These are phyloP conservation scores for Pseudomyrmex sp. DNA, from an alignment of 1,140 invertebrate genomes.

Conservation along the genomic window DNA sequence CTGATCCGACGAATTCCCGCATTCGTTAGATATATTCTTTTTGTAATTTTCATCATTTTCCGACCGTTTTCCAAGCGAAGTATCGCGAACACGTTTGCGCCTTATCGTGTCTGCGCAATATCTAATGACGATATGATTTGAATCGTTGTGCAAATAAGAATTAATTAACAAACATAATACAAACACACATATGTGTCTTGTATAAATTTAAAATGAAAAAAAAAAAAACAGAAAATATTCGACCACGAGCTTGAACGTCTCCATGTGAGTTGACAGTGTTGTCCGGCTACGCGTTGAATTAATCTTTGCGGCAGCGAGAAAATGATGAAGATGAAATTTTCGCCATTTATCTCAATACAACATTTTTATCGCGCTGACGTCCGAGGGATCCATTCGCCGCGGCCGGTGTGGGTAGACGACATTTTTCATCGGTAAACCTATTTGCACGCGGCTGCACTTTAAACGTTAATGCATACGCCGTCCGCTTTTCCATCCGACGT, in stretches of 20 bases:
- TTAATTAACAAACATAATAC: no score
- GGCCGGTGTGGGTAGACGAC: conserved; percentile 31
- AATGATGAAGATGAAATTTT: conserved; percentile 55
- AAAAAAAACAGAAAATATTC: no score
- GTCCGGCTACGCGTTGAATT: conserved; percentile 13
- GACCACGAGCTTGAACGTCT: background rate
- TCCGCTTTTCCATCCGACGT: conserved; percentile 31
- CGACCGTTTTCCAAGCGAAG: background rate
- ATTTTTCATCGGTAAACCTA: conserved; percentile 61
- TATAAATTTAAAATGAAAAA: no score
- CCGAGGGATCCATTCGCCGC: conserved; percentile 25
- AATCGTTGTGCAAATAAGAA: no score
- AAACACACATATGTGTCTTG: no score
- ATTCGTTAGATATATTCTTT: conserved; percentile 4
- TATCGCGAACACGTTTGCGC: background rate
- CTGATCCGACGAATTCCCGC: background rate
- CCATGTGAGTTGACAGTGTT: background rate
- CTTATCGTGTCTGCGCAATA: no score
- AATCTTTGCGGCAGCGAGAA: conserved; percentile 28
- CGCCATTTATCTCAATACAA: conserved; percentile 59
- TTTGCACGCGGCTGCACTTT: conserved; percentile 53
- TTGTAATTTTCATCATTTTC: background rate
- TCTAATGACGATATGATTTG: no score
- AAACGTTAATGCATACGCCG: conserved; percentile 58
- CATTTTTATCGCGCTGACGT: conserved; percentile 52